Base-by-base conservation (phyloP, 1,140 invertebrate genomes). In the Pseudomyrmex cubaensis region DNA sequence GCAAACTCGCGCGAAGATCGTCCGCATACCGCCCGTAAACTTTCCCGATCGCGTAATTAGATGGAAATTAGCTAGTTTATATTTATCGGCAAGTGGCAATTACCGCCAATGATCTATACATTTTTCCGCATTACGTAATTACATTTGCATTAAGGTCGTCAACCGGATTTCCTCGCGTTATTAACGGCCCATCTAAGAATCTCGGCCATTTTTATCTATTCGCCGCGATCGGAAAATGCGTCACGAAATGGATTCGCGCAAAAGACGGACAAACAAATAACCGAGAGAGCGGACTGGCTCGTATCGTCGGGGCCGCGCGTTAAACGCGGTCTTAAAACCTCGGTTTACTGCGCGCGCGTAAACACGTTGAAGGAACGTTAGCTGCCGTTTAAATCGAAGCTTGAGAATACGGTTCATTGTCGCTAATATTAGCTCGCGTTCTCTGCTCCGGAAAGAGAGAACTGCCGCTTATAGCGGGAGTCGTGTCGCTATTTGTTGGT, bases 11-110 rank as follows among this genome's bases (percentile, higher is more conserved):
- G 52, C 35, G 75, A 20, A n/a, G 52, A 59, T 22, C 17, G 56
- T 64, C 44, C 35, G 20, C 75, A 10, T 25, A 52, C 7, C 52
- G 54, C 76, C 54, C 66, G 66, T 80, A 80, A 80, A 80, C 46
- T 80, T 72, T 72, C 76, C 44, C 10, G 13, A 59, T 20, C 46
- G 46, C 64, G 44, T 80, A 72, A 80, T 80, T 80, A 80, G 66
- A 80, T 80, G 66, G 76, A 80, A 80, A 80, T 80, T 70, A 80
- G 66, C 67, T 70, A 61, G 66, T 80, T 80, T 80, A 80, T 80
- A 80, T 80, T 80, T 80, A 78, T 69, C 64, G 61, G 54, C 66
- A 72, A 44, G 66, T 72, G 76, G 66, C 64, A 59, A 61, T 80
- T 80, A 80, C 12, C 63, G 44, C 17, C 56, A 12, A 8, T 48